phyloP scores from a whole-genome alignment of 2,888 invertebrate species.

The Trilocha varians region DNA sequence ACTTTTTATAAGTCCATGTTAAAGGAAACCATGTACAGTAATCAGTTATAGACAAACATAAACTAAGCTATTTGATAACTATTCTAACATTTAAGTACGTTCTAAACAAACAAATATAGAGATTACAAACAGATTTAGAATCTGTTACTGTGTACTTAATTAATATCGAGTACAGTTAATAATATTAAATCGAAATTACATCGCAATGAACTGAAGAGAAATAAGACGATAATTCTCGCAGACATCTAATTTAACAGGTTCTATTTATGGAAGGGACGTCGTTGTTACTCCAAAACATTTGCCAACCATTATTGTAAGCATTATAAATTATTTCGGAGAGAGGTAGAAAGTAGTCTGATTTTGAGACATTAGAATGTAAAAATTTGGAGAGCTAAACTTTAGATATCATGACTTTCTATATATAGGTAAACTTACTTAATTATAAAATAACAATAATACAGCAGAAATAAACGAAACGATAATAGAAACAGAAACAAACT shows the following conservation, averaged over 20 bases:
- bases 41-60: no score
- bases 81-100: no score
- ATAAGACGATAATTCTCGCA: neutral
- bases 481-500: no score
- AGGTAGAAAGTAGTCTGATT: neutral
- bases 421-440: no score
- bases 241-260: neutral
- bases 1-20: no score
- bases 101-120: neutral
- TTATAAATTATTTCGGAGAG: neutral
- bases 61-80: no score
- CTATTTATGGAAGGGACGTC: neutral
- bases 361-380: no score
- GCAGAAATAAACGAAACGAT: no score
- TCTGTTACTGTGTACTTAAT: neutral
- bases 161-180: neutral
- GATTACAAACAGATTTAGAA: neutral
- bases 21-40: no score
- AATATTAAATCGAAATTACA: neutral
- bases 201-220: neutral
- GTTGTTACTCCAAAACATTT: neutral
- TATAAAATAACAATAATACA: no score
- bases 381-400: no score
- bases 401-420: no score
- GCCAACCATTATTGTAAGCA: neutral